phyloP scores from a whole-genome alignment of 1,140 invertebrate species.

The Hycleus cichorii region DNA sequence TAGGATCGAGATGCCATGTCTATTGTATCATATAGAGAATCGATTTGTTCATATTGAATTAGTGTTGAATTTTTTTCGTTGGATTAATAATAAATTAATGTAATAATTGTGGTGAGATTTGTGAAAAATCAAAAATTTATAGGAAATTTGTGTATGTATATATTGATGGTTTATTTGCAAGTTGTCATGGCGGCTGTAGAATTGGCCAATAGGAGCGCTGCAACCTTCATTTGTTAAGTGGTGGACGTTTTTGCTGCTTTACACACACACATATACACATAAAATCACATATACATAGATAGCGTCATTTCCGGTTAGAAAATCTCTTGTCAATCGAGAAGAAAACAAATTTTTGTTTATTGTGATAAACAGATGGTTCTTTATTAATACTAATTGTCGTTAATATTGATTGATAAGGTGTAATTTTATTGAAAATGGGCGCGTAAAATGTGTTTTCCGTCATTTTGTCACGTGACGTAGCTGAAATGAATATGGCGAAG shows the following conservation, averaged over 20 bases:
- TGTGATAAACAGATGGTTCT: neutral
- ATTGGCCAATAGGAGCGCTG: constrained; percentile 53
- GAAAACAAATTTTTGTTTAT: neutral
- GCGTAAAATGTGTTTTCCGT: constrained; percentile 39
- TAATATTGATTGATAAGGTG: neutral
- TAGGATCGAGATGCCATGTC: constrained; percentile 19
- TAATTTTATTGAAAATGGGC: constrained; percentile 1
- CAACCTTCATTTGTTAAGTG: constrained; percentile 47
- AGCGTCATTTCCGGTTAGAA: too few species aligned
- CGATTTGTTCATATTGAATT: constrained; percentile 21
- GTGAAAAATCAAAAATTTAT: too few species aligned
- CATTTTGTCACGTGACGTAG: constrained; percentile 52
- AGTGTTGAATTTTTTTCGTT: neutral
- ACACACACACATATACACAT: constrained; percentile 41
- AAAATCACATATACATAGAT: too few species aligned
- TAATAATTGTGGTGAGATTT: too few species aligned
- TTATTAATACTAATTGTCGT: neutral
- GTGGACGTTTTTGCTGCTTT: constrained; percentile 24
- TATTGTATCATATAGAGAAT: constrained; percentile 18
- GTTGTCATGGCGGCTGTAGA: constrained; percentile 54
- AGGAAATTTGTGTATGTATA: neutral
- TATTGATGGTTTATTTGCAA: constrained; percentile 31
- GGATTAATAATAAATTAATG: too few species aligned
- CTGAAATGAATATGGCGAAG: constrained; percentile 49
- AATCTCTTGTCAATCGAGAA: neutral